Percentiles rank a stretch among this genome's conserved stretches.
phyloP scores from a whole-genome alignment of 1,140 invertebrate genomes.

The Trichonephila clavata region DNA sequence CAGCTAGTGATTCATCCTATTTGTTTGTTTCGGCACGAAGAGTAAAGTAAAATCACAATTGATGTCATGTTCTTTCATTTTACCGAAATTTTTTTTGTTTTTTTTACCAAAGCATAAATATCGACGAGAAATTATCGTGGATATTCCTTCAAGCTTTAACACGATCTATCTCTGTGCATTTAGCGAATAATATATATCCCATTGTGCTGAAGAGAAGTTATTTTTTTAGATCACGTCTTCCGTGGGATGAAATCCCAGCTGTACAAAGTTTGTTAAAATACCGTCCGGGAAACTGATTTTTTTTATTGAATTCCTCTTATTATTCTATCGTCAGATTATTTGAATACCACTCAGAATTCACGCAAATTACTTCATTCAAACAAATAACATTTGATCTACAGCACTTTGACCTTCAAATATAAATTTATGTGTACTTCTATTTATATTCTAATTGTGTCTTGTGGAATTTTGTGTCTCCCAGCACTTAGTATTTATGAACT shows the following conservation, averaged over 20 bases:
- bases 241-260: not conserved
- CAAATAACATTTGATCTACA: not conserved
- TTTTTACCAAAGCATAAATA: not conserved
- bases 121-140: not conserved
- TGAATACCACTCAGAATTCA: not conserved
- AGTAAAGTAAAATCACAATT: not conserved
- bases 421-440: not conserved
- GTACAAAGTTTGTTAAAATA: not conserved
- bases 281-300: constrained; percentile 3
- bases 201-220: not conserved
- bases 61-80: not conserved
- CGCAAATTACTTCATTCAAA: not conserved
- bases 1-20: not conserved
- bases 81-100: not conserved
- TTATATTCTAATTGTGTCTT: not conserved
- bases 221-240: constrained; percentile 33
- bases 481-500: not conserved
- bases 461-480: not conserved
- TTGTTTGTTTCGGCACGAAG: not conserved
- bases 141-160: not conserved
- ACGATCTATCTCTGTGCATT: not conserved
- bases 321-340: not conserved
- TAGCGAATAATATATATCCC: not conserved
- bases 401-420: not conserved
- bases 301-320: not conserved